phyloP scores from a whole-genome alignment of 64 coral and sea anemone genomes.

The Montipora sp. region DNA sequence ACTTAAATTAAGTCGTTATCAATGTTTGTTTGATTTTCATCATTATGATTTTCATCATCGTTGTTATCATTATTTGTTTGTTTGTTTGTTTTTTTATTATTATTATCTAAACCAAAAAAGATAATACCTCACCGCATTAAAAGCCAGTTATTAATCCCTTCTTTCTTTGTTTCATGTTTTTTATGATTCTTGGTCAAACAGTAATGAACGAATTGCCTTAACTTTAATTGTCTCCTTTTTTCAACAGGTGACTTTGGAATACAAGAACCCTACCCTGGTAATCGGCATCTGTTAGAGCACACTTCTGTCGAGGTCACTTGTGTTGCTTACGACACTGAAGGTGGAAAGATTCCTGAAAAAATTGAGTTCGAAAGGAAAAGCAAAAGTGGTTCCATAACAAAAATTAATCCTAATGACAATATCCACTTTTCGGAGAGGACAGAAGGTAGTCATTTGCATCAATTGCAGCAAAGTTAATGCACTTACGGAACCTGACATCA shows the following conservation, averaged over 20 bases:
- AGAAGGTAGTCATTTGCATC: conserved; percentile 12
- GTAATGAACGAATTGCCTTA: background rate
- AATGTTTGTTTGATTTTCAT: too few species aligned
- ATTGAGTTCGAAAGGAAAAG: background rate
- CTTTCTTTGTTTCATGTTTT: background rate
- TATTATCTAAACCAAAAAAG: too few species aligned
- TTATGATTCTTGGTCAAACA: too few species aligned
- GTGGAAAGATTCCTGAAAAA: background rate
- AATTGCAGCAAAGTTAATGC: too few species aligned
- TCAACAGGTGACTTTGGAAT: background rate
- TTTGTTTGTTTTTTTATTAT: too few species aligned
- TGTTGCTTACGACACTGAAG: background rate
- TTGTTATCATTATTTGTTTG: too few species aligned
- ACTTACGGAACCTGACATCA: too few species aligned
- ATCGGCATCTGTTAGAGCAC: background rate
- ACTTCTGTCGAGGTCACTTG: background rate
- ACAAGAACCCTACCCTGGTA: background rate
- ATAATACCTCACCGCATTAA: too few species aligned
- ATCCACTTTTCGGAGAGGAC: background rate
- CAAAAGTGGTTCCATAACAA: fast-evolving
- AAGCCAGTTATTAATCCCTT: background rate
- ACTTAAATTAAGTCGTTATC: too few species aligned
- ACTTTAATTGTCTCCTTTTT: background rate
- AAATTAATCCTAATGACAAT: background rate
- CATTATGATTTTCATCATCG: too few species aligned